phyloP scores from a whole-genome alignment of 2,888 invertebrate genomes.

The Heliconius ismenius region DNA sequence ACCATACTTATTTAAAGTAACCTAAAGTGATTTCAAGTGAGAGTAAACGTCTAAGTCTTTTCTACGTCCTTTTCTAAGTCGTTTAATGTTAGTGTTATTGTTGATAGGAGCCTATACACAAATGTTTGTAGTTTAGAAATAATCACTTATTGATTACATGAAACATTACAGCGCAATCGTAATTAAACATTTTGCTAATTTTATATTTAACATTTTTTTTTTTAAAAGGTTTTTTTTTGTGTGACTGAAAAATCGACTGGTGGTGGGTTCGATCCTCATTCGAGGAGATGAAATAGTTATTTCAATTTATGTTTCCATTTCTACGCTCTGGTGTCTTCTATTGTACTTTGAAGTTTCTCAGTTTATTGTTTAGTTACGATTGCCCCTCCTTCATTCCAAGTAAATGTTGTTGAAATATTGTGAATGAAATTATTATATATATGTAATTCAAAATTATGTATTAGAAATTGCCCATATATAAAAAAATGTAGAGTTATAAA shows the following conservation, averaged over 20 bases:
- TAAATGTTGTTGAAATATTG: slow-evolving; percentile 9
- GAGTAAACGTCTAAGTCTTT: slow-evolving; percentile 72
- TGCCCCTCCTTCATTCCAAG: not conserved
- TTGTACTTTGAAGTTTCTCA: too few species aligned
- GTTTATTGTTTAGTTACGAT: not conserved
- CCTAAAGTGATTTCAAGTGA: slow-evolving; percentile 79
- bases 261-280: too few species aligned
- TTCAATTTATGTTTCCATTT: too few species aligned
- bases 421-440: not conserved
- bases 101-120: slow-evolving; percentile 39
- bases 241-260: too few species aligned
- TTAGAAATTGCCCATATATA: not conserved
- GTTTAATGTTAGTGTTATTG: slow-evolving; percentile 77
- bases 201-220: not conserved
- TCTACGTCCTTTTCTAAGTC: slow-evolving; percentile 80
- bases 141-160: slow-evolving; percentile 7
- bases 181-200: not conserved
- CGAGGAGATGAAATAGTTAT: too few species aligned
- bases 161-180: slow-evolving; percentile 6
- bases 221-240: too few species aligned
- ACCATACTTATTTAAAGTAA: slow-evolving; percentile 59
- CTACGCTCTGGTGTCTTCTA: too few species aligned
- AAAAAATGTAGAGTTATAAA: not conserved
- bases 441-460: not conserved
- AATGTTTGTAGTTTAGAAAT: slow-evolving; percentile 33